Base-by-base conservation (phyloP, 1,140 invertebrate genomes). In the Metopolophium dirhodum region DNA sequence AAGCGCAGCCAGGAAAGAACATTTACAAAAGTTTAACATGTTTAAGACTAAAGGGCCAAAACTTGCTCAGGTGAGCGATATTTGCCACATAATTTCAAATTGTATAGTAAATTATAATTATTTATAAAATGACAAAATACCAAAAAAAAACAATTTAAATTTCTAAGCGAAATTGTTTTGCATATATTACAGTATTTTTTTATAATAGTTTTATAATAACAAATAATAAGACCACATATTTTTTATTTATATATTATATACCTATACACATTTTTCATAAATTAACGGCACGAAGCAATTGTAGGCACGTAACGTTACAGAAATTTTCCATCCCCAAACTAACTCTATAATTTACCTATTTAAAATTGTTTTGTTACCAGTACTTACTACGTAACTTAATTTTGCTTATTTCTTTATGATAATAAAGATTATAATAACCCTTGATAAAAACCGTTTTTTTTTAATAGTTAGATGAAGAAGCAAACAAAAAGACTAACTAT, bases 391-490 rank as follows among this genome's bases (percentile, higher is more conserved):
- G 22, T 54, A 54, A 54, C 22, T 54, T 22, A 23, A 22, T 54
- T 23, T 54, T 23, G 6, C 14, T 51, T 51, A 61, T 61, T 30
- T 61, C 0, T 77, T 18, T n/a, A 1, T 35, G 26, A 2, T 49
- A 49, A 11, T 11, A 49, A 22, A 6, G 51, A 0, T 77, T n/a
- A 77, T 77, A 77, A n/a, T n/a, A 77, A 61, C 45, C 18, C 6
- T 30, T 1, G 41, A 37, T 23, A 37, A 90, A 90, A n/a, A 8
- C 7, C 22, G 49, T 7, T 91, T 82, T 11, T 82, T 14, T 47
- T 47, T 11, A 92, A 92, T 86, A 96, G 93, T 94, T 95, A 41
- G 95, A 95, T 87, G 95, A 94, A n/a, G 96, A 96, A 86, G 95
- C 95, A 0, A 94, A 94, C 0, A 94, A 94, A 54, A 95, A 95